Conservation (phyloP, 64 coral and sea anemone genomes). For the Acropora tenuis region DNA sequence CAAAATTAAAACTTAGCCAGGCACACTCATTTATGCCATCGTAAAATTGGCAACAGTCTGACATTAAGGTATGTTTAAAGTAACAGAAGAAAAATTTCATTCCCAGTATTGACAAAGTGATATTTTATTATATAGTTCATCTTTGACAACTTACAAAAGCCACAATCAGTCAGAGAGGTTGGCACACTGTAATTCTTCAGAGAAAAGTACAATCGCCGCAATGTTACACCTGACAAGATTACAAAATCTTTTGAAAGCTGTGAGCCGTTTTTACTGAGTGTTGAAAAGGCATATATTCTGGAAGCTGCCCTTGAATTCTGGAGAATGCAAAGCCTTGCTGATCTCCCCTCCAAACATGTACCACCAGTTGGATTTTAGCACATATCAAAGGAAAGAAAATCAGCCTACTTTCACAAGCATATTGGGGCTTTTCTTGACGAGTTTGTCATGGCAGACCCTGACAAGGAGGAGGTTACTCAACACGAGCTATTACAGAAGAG, state of each 20-base stretch:
- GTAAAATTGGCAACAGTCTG: not conserved
- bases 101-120: not conserved
- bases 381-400: slow-evolving; percentile 20
- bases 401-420: slow-evolving; percentile 52
- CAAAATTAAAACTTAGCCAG: not conserved
- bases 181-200: slow-evolving; percentile 26
- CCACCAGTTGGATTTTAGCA: slow-evolving; percentile 44
- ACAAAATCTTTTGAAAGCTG: slow-evolving; percentile 54
- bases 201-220: slow-evolving; percentile 22
- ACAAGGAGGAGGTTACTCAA: slow-evolving; percentile 8
- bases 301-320: slow-evolving; percentile 68
- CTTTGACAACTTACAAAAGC: slow-evolving; percentile 18
- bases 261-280: slow-evolving; percentile 63
- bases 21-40: not conserved
- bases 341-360: slow-evolving; percentile 36
- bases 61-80: not conserved
- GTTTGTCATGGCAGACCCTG: slow-evolving; percentile 43
- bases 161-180: slow-evolving; percentile 46
- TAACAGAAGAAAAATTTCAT: not conserved
- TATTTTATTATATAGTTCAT: slow-evolving; percentile 25
- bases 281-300: slow-evolving; percentile 57
- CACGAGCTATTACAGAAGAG: not conserved
- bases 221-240: slow-evolving; percentile 51
- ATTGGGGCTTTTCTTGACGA: slow-evolving; percentile 57
- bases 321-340: slow-evolving; percentile 35